Percentiles rank a stretch among this genome's conserved stretches.
Evolutionary conservation across 2,113 vertebrate genomes (phyloP).

Genomic region (Rostratula benghalensis): DNA sequence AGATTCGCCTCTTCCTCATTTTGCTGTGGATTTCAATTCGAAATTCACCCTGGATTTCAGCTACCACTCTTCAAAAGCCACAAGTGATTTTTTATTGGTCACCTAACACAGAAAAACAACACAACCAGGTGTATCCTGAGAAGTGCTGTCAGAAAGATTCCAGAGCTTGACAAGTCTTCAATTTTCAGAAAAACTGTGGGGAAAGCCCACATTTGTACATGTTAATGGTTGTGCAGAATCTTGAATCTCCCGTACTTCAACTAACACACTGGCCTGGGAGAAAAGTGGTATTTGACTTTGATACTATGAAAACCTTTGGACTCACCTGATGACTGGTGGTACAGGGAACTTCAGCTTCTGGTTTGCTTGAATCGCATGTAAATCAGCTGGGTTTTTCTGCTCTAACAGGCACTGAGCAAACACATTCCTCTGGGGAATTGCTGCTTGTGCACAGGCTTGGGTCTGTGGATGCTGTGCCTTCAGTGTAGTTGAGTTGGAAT

Average conservation of each 20-base stretch:
- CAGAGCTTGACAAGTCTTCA: not conserved
- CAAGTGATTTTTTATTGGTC: not conserved
- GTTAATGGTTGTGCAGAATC: not conserved
- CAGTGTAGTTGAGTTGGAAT: not conserved
- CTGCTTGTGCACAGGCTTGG: not conserved
- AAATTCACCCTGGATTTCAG: not conserved
- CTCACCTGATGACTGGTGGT: fast-evolving
- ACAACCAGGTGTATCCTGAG: not conserved
- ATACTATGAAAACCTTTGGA: not conserved
- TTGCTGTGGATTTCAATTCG: not conserved
- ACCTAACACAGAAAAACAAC: not conserved
- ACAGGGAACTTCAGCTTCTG: not conserved
- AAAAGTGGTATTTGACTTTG: not conserved
- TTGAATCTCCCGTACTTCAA: not conserved
- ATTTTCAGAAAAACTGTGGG: not conserved
- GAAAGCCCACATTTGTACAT: not conserved
- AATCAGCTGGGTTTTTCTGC: not conserved
- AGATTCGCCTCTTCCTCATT: not conserved
- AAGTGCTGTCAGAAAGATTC: not conserved
- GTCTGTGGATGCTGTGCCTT: not conserved
- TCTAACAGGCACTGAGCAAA: not conserved
- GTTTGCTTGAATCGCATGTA: not conserved
- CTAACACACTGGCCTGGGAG: not conserved
- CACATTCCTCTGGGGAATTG: not conserved
- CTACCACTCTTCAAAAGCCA: not conserved